Conservation (phyloP, 1,140 invertebrate genomes). For the Drosophila punjabiensis region DNA sequence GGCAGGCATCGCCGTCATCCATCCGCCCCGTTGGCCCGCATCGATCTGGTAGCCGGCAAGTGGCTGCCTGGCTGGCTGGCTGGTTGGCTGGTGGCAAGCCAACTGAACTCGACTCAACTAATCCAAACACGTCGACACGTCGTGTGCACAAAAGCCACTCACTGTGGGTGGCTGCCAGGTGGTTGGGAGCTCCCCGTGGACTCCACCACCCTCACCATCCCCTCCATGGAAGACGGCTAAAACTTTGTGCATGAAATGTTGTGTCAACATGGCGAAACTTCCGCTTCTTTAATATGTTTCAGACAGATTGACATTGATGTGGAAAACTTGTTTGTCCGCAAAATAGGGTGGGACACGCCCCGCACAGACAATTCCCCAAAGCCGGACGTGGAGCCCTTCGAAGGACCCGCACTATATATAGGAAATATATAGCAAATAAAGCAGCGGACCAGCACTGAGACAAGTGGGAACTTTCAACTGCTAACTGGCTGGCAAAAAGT, state of each 20-base stretch:
- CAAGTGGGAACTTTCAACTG: conserved; percentile 42
- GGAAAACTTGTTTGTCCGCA: conserved; percentile 78
- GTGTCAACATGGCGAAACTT: conserved; percentile 83
- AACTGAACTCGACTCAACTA: conserved; percentile 58
- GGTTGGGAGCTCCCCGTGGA: background rate
- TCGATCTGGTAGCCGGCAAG: conserved; percentile 43
- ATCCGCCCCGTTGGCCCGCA: conserved; percentile 33
- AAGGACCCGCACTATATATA: conserved; percentile 24
- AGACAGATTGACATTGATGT: conserved; percentile 85
- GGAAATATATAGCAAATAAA: conserved; percentile 41
- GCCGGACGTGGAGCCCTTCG: conserved; percentile 28
- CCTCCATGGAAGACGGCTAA: conserved; percentile 32
- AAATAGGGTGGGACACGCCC: conserved; percentile 61
- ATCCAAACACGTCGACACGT: conserved; percentile 72
- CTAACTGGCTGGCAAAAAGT: conserved; percentile 66
- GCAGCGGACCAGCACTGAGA: conserved; percentile 31
- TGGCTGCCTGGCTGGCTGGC: conserved; percentile 28
- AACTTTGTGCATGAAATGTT: conserved; percentile 80
- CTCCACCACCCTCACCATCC: conserved; percentile 1
- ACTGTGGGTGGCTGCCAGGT: conserved; percentile 42
- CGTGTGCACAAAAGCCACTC: conserved; percentile 75
- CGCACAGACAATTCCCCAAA: conserved; percentile 41
- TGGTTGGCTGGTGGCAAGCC: conserved; percentile 19
- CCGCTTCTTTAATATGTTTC: conserved; percentile 83
- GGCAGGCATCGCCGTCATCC: conserved; percentile 1